Evolutionary conservation across 1,140 invertebrate species (phyloP).

Genomic region (Papilio glaucus): DNA sequence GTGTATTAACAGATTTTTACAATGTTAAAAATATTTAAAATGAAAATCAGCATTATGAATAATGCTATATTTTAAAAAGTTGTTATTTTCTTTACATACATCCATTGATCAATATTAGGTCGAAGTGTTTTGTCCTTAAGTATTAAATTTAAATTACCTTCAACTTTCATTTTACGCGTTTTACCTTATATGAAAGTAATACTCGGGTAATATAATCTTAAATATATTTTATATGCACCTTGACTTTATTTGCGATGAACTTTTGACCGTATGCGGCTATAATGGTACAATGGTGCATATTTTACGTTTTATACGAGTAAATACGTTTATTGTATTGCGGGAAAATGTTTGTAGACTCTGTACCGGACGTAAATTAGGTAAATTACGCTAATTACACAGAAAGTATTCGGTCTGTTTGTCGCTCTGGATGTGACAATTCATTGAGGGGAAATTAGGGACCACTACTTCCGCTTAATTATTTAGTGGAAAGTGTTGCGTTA

Average conservation of each 20-base stretch:
- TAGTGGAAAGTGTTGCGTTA: constrained; percentile 15
- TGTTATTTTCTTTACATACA: too few species aligned
- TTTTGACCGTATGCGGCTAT: constrained; percentile 17
- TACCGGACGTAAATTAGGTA: constrained; percentile 59
- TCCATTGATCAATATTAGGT: too few species aligned
- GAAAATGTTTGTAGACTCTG: constrained; percentile 24
- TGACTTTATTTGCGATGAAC: constrained; percentile 32
- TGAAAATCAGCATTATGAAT: too few species aligned
- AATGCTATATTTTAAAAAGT: too few species aligned
- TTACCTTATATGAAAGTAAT: too few species aligned
- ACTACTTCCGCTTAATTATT: constrained; percentile 40
- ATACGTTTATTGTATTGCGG: constrained; percentile 10
- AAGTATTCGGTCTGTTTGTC: constrained; percentile 43
- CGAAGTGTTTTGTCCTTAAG: too few species aligned
- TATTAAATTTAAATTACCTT: too few species aligned
- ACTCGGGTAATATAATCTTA: not conserved
- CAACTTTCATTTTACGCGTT: too few species aligned
- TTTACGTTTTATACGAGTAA: not conserved
- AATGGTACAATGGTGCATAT: constrained; percentile 7
- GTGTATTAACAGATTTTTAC: too few species aligned
- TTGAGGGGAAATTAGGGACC: constrained; percentile 48
- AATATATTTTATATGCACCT: constrained; percentile 15
- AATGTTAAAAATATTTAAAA: too few species aligned
- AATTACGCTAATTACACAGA: constrained; percentile 48
- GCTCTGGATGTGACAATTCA: constrained; percentile 40